These are phyloP conservation scores for Poecilia velifera DNA, from an alignment of 2,797 vertebrate species.

Conservation along the genomic window DNA sequence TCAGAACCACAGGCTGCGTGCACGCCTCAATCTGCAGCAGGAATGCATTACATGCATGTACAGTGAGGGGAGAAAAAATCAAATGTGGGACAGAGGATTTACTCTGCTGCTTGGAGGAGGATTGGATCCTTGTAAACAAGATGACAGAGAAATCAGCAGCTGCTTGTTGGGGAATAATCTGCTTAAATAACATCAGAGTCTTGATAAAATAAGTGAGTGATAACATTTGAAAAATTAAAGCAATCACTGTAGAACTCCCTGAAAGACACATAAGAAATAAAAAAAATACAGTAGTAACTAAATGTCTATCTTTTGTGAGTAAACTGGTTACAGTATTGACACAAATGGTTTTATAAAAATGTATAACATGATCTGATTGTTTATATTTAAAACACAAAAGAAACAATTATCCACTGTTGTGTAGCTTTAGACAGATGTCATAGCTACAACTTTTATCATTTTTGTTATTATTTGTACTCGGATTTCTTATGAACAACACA, in stretches of 20 bases:
- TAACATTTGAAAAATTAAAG: background rate
- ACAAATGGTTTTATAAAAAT: no score
- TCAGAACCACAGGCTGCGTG: slow-evolving; percentile 35
- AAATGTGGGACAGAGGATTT: slow-evolving; percentile 15
- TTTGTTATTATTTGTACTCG: no score
- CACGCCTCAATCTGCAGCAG: slow-evolving; percentile 33
- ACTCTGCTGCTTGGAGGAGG: slow-evolving; percentile 10
- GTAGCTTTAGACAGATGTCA: no score
- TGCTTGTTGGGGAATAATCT: slow-evolving; percentile 17
- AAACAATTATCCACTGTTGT: no score
- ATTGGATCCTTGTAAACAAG: slow-evolving; percentile 25
- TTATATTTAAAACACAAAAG: no score
- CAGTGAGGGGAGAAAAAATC: slow-evolving; percentile 7
- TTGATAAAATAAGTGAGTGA: background rate
- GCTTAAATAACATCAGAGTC: slow-evolving; percentile 4
- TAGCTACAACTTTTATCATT: no score
- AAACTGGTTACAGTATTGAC: background rate
- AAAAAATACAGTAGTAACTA: background rate
- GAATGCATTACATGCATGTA: slow-evolving; percentile 48
- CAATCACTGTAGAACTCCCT: background rate
- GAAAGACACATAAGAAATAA: background rate
- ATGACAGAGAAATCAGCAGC: slow-evolving; percentile 13
- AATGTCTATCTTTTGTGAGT: background rate
- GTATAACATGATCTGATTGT: no score
- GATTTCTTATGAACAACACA: no score